Conservation (phyloP, 2,797 vertebrate species). For the Anomalospiza imberbis region DNA sequence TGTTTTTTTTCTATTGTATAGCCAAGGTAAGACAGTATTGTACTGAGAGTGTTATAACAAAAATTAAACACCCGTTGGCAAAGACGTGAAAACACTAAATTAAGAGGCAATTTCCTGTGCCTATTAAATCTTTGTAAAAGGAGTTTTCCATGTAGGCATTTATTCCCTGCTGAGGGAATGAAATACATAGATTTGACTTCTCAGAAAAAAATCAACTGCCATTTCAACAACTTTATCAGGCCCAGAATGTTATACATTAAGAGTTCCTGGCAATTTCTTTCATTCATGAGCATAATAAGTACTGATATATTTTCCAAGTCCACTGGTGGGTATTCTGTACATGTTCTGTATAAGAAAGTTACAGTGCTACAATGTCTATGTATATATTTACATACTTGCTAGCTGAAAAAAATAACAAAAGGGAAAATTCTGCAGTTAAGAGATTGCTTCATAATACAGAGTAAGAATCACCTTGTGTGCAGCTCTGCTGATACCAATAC, state of each 20-base stretch:
- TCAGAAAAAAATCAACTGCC: background rate
- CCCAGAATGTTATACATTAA: background rate
- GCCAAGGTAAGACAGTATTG: background rate
- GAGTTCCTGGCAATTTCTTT: background rate
- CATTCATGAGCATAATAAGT: background rate
- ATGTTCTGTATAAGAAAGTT: background rate
- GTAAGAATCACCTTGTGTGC: background rate
- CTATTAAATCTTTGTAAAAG: background rate
- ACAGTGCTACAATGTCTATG: background rate
- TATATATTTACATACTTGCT: background rate
- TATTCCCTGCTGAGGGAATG: background rate
- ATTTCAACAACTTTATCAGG: background rate
- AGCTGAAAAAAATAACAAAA: background rate
- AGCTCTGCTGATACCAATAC: background rate
- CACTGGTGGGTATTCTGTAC: background rate
- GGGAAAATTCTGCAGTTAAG: background rate
- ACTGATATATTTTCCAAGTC: background rate
- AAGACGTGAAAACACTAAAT: background rate
- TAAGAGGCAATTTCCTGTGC: background rate
- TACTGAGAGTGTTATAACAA: background rate
- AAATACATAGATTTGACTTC: background rate
- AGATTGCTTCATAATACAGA: background rate
- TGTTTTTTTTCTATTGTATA: background rate
- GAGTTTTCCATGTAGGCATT: background rate
- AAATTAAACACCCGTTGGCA: slow-evolving; percentile 11